phyloP scores from a whole-genome alignment of 2,888 invertebrate species.

The Eilema griseolum region DNA sequence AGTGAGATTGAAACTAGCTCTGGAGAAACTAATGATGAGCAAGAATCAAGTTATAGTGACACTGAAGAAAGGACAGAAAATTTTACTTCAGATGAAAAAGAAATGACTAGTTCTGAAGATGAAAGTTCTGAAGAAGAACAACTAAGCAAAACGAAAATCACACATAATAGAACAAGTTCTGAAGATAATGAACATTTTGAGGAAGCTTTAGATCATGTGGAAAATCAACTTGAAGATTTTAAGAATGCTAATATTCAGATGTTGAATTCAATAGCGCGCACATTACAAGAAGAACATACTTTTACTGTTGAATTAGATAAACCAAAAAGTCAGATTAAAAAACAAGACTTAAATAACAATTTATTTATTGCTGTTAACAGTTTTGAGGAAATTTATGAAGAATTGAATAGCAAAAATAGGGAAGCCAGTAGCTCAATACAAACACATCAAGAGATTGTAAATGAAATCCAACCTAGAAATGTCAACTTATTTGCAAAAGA shows the following conservation, averaged over 20 bases:
- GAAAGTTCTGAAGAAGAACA: slow-evolving; percentile 29
- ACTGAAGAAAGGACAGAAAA: slow-evolving; percentile 69
- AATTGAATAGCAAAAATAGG: slow-evolving; percentile 58
- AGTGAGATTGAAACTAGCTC: slow-evolving; percentile 81
- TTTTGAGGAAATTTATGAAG: slow-evolving; percentile 82
- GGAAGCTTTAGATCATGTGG: slow-evolving; percentile 82
- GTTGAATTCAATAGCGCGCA: slow-evolving; percentile 79
- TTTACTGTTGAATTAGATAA: slow-evolving; percentile 61
- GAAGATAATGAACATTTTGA: slow-evolving; percentile 83
- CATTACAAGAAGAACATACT: slow-evolving; percentile 76
- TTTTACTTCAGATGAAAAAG: slow-evolving; percentile 76
- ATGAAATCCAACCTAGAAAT: slow-evolving; percentile 18
- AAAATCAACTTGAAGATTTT: slow-evolving; percentile 74
- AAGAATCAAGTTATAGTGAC: slow-evolving; percentile 76
- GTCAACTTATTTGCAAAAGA: slow-evolving; percentile 51
- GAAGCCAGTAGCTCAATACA: slow-evolving; percentile 5
- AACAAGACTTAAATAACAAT: slow-evolving; percentile 75
- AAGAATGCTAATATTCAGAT: slow-evolving; percentile 78
- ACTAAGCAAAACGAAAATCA: slow-evolving; percentile 25
- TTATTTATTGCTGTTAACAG: slow-evolving; percentile 70
- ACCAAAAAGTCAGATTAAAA: slow-evolving; percentile 36
- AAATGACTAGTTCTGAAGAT: slow-evolving; percentile 62
- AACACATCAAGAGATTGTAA: not conserved
- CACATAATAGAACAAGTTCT: slow-evolving; percentile 72
- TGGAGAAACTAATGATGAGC: slow-evolving; percentile 72